A percentile compares a stretch with the other conserved stretches of the same genome.
Evolutionary conservation across 2,113 vertebrate genomes (phyloP).

Genomic region (Athene noctua): DNA sequence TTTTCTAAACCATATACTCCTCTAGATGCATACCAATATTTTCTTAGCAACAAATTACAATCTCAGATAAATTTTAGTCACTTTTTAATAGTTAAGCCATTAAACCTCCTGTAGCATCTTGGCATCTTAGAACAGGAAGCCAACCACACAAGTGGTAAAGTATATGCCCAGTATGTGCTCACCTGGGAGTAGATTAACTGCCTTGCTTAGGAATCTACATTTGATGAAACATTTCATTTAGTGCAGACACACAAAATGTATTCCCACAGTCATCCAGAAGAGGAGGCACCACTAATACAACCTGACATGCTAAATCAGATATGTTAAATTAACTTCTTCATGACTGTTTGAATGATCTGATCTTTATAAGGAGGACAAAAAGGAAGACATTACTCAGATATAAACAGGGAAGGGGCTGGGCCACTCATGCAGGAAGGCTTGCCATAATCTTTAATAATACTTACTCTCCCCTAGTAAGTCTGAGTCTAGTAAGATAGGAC

Average conservation of each 20-base stretch:
- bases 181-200: neutral
- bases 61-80: neutral
- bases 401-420: neutral
- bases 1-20: neutral
- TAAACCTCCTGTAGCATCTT: neutral
- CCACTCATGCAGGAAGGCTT: neutral
- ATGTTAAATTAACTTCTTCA: neutral
- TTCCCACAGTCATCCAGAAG: neutral
- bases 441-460: neutral
- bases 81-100: neutral
- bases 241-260: neutral
- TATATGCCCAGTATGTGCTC: fast-evolving
- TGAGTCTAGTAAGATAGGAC: neutral
- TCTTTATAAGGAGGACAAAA: neutral
- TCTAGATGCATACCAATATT: neutral
- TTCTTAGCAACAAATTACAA: neutral
- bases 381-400: neutral
- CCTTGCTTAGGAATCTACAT: too few relatives aligned
- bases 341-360: neutral
- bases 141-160: too few relatives aligned
- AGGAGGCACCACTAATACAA: neutral
- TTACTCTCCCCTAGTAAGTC: neutral
- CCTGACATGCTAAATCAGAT: neutral
- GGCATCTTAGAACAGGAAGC: neutral
- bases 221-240: neutral